Conservation (phyloP, 1,140 invertebrate genomes). For the Araneus ventricosus region DNA sequence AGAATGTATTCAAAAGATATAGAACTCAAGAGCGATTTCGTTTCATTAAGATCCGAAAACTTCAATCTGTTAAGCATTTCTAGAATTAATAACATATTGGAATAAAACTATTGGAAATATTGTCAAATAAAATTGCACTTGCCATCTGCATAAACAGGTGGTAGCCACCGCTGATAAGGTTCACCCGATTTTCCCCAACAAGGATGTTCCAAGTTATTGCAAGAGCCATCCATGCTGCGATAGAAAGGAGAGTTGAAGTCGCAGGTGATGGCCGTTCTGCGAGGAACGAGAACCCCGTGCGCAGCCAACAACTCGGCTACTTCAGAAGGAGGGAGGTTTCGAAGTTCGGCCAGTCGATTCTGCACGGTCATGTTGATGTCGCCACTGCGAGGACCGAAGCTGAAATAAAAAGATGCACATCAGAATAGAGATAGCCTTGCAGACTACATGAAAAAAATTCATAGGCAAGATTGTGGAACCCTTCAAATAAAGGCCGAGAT, state of each 20-base stretch:
- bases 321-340: not conserved
- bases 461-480: too few species aligned
- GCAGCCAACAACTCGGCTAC: not conserved
- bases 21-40: not conserved
- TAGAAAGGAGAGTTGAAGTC: conserved; percentile 78
- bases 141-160: conserved; percentile 85
- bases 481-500: not conserved
- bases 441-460: not conserved
- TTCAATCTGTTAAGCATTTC: not conserved
- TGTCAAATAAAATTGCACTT: conserved; percentile 59
- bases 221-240: conserved; percentile 86
- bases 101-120: too few species aligned
- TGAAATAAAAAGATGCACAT: not conserved
- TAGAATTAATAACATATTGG: too few species aligned
- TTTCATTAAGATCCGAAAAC: not conserved
- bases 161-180: conserved; percentile 83
- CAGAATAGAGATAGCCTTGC: fast-evolving
- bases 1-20: too few species aligned
- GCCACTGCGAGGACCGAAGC: conserved; percentile 2
- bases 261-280: not conserved
- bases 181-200: conserved; percentile 81
- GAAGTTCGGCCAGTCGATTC: not conserved
- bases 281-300: conserved; percentile 2
- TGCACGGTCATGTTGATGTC: not conserved
- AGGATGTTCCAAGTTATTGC: conserved; percentile 85